Evolutionary conservation across 2,888 invertebrate genomes (phyloP).

Genomic region (Deilephila porcellus): DNA sequence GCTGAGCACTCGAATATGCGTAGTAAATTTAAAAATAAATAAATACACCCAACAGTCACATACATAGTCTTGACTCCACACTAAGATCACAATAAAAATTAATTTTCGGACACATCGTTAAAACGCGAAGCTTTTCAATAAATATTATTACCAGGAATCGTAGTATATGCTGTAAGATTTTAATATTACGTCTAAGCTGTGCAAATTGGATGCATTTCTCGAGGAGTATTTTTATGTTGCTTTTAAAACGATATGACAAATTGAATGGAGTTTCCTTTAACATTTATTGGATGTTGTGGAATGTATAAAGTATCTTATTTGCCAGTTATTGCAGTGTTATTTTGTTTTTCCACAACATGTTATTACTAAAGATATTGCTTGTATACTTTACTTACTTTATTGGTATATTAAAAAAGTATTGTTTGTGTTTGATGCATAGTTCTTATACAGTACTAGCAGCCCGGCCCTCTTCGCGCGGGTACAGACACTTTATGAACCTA

Average conservation of each 20-base stretch:
- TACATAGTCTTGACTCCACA: too few species aligned
- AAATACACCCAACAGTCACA: too few species aligned
- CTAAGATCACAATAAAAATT: too few species aligned
- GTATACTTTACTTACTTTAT: not conserved
- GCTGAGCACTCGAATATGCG: too few species aligned
- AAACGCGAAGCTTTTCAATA: not conserved
- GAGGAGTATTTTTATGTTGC: not conserved
- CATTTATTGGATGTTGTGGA: constrained; percentile 9
- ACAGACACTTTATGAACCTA: too few species aligned
- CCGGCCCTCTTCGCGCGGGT: too few species aligned
- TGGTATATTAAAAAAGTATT: too few species aligned
- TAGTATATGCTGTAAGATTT: not conserved
- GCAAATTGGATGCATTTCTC: constrained; percentile 6
- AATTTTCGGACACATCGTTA: too few species aligned
- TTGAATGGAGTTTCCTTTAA: constrained; percentile 14
- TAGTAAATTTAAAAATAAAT: too few species aligned
- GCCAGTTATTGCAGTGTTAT: not conserved
- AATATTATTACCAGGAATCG: not conserved
- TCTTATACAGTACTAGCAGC: too few species aligned
- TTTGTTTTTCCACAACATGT: not conserved
- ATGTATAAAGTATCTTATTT: not conserved
- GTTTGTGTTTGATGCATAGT: too few species aligned
- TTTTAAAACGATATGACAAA: constrained; percentile 4
- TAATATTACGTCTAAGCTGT: not conserved
- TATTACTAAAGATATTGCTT: not conserved